A percentile compares a stretch with the other conserved stretches of the same genome.
These are phyloP conservation scores for crab-eating macaque (Macaca fascicularis) DNA, from an alignment of 2,113 vertebrate genomes.

Conservation along the genomic window T2T-MFA8v1.1 NC_088387.1:56204001-56204500, in stretches of 20 bases:
- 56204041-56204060: not conserved
- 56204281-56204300: not conserved
- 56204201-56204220: not conserved
- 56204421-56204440: not conserved
- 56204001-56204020: not conserved
- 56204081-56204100: not conserved
- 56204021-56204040: not conserved
- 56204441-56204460: not conserved
- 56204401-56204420: not conserved
- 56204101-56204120: not conserved
- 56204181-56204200: not conserved
- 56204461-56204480: not conserved
- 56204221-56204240: not conserved
- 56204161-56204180: not conserved
- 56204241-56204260: not conserved
- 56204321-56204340: not conserved
- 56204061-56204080: not conserved
- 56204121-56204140: not conserved
- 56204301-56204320: not conserved
- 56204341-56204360: constrained; percentile 2
- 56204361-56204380: not conserved
- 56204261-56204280: not conserved
- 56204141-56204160: not conserved
- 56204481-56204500: constrained; percentile 12
- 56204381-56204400: not conserved